Base-by-base conservation (phyloP, 2,113 vertebrate species). In the Lipotes vexillifer region DNA sequence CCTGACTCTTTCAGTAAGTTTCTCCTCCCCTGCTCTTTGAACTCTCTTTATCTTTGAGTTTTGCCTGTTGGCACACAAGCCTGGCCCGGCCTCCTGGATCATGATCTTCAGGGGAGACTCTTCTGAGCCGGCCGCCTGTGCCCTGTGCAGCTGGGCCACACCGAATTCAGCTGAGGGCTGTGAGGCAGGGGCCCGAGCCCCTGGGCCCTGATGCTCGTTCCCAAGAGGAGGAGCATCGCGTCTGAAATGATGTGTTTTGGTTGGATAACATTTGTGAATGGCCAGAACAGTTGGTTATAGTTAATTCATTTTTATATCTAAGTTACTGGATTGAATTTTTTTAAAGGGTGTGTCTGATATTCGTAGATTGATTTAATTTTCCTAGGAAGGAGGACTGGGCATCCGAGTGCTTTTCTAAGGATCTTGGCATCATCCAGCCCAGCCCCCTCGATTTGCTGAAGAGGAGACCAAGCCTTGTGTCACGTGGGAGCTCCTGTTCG, bases 281-380 rank as follows among this genome's bases (percentile, higher is more conserved):
- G 57, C 44, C 46, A 55, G 36, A 83, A 65, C 13, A 44, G 36
- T 49, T 88, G 52, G 29, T 21, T n/a, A 38, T 10, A 29, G 59
- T 57, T 88, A 65, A 66, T 75, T 78, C 29, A 55, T 75, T 84
- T 94, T 33, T 41, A 3, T 57, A 65, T 66, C 38, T 71, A 44
- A 84, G 77, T 74, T 88, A 52, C n/a, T 25, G 29, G 57, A 33
- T 69, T 61, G 17, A 82, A 49, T 55, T 78, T 72, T 94, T 72
- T 68, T 55, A 63, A 88, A 78, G 74, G 57, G 21, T 71, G 2
- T 69, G 41, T 57, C 80, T 59, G 72, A 44, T 61, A n/a, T 15
- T 72, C 52, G 44, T 41, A 82, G 36, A 71, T 55, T 29, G 71
- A 52, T 83, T 13, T 38, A 23, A 14, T 95, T 90, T 96, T 90